Evolutionary conservation across 2,113 vertebrate species (phyloP).

Genomic region (Spea multiplicata): DNA sequence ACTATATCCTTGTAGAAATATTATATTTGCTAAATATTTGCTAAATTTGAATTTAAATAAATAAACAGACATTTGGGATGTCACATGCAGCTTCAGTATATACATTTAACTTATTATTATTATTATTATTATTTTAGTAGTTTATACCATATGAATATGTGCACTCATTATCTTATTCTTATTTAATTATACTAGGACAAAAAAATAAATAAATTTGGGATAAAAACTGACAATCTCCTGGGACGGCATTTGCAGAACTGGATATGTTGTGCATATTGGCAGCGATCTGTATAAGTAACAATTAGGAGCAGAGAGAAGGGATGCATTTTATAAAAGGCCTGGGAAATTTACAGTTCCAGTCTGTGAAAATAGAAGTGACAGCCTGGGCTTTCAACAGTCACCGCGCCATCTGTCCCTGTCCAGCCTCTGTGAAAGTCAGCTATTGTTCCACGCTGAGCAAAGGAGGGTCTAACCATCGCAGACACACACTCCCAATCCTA

Average conservation of each 20-base stretch:
- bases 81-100: too few relatives aligned
- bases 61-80: too few relatives aligned
- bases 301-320: slow-evolving; percentile 30
- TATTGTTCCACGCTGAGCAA: slow-evolving; percentile 28
- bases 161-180: too few relatives aligned
- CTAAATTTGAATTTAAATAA: too few relatives aligned
- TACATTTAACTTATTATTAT: too few relatives aligned
- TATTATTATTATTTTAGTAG: too few relatives aligned
- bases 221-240: neutral
- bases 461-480: slow-evolving; percentile 31
- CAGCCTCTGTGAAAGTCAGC: slow-evolving; percentile 38
- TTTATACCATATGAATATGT: too few relatives aligned
- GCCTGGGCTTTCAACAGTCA: slow-evolving; percentile 39
- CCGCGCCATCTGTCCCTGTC: slow-evolving; percentile 37
- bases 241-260: neutral
- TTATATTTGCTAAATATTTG: too few relatives aligned
- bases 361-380: slow-evolving; percentile 46
- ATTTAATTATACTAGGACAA: neutral
- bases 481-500: slow-evolving; percentile 23
- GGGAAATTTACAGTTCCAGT: slow-evolving; percentile 37
- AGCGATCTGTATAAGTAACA: slow-evolving; percentile 34
- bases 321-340: slow-evolving; percentile 44
- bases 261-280: slow-evolving; percentile 24
- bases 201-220: neutral
- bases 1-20: too few relatives aligned